Evolutionary conservation across 2,113 vertebrate species (phyloP), one percentile per base, ranked within the genome.

Genomic region (Anguilla japonica): DNA sequence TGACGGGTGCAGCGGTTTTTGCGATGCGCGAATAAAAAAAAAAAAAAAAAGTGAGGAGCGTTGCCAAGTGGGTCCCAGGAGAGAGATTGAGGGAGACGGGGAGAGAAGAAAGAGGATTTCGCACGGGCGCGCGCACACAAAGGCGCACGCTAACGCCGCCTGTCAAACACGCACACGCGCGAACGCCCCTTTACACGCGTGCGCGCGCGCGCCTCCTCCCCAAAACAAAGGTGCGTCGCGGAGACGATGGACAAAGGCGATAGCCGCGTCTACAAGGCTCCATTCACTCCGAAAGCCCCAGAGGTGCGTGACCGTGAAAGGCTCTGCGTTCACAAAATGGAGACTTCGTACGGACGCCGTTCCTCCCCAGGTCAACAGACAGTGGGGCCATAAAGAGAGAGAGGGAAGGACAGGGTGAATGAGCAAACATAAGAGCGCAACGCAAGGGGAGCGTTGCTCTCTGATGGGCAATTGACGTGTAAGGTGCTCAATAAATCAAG

Each of bases 41-140:
- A 34, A 34, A 34, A 34, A 60, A 88, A 95, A 95, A 95, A 92
- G 93, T 95, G 93, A 94, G 94, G 93, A 95, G 93, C 93, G 93
- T 92, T 94, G 94, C 95, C 94, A 95, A 95, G 91, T 93, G 92
- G 94, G 92, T 93, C 94, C 93, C 94, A 91, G 86, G 93, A 93
- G 94, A 89, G 88, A 93, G 94, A 90, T 84, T 46, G 90, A 88
- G 91, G 88, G 89, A 79, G 85, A 86, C 85, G 82, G 85, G 81
- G 85, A 86, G 79, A 86, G 79, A 81, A 86, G 87, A 86, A 78
- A 85, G 84, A 82, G 79, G 85, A 81, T 86, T 86, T 81, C 79
- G 11, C 85, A 81, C 57, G 67, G 79, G 3, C 34, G 81, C 34
- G 81, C 50, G 60, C 84, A 60, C 53, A 18, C 85, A 83, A 78